phyloP scores from a whole-genome alignment of 1,140 invertebrate species.

The Cheumatopsyche charites region DNA sequence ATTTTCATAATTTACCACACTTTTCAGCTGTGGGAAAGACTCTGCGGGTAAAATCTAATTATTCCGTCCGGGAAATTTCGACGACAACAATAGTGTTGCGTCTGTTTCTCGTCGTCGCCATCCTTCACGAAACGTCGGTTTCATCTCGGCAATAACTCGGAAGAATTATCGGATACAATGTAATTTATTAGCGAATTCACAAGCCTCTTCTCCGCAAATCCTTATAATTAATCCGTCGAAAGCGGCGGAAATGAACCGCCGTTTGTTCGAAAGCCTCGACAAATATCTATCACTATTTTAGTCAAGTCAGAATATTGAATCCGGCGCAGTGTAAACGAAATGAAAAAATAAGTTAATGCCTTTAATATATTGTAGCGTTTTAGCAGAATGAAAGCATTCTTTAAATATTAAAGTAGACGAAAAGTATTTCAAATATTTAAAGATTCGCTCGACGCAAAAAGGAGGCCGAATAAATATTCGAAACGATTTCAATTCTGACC shows the following conservation, averaged over 20 bases:
- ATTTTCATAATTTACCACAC: no score
- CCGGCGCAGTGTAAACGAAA: no score
- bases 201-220: neutral
- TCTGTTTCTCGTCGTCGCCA: neutral
- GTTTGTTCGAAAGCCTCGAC: neutral
- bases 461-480: no score
- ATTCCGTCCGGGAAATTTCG: neutral
- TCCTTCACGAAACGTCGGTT: neutral
- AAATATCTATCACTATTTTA: no score
- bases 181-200: constrained; percentile 3
- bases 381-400: no score
- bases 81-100: neutral
- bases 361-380: no score
- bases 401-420: no score
- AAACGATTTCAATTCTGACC: no score
- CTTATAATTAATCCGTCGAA: constrained; percentile 11
- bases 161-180: neutral
- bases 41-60: neutral
- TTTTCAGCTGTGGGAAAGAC: neutral
- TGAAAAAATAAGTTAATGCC: no score
- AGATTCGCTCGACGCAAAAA: no score
- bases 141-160: neutral
- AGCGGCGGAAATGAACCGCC: constrained; percentile 1
- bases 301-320: no score
- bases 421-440: no score